Conservation (phyloP, 2,113 vertebrate genomes). For the Orthonyx spaldingii region DNA sequence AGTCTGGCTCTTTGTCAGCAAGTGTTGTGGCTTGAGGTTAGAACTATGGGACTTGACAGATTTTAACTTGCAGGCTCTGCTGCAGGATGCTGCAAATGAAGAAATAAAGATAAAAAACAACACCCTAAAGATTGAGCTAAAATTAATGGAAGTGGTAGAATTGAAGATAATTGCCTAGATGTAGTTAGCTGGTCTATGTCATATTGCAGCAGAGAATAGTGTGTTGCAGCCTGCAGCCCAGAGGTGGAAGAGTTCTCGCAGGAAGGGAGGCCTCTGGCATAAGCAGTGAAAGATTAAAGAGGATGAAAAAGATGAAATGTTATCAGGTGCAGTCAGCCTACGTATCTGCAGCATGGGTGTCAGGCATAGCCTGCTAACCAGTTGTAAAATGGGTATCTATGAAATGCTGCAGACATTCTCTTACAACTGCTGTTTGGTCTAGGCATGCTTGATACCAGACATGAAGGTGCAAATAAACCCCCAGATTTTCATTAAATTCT, state of each 20-base stretch:
- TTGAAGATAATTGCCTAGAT: neutral
- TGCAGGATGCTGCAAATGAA: conserved; percentile 1
- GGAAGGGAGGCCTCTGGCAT: neutral
- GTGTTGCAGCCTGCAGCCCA: neutral
- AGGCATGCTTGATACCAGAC: neutral
- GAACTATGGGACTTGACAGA: neutral
- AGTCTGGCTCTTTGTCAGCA: conserved; percentile 22
- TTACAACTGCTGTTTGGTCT: neutral
- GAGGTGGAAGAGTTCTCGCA: neutral
- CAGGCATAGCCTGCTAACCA: neutral
- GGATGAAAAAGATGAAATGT: neutral
- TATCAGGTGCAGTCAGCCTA: neutral
- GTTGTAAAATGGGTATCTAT: neutral
- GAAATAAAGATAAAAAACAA: conserved; percentile 9
- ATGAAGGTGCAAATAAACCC: neutral
- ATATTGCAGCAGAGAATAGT: neutral
- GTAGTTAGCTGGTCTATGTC: neutral
- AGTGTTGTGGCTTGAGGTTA: conserved; percentile 36
- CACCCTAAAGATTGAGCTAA: neutral
- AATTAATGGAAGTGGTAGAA: conserved; percentile 11
- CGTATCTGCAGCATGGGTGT: neutral
- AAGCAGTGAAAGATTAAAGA: neutral
- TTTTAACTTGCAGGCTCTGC: conserved; percentile 25
- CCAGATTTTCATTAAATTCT: neutral
- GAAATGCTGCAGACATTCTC: neutral